A percentile compares a stretch with the other conserved stretches of the same genome.
Conservation (phyloP, 2,888 invertebrate genomes). For the Pollenia amentaria region DNA sequence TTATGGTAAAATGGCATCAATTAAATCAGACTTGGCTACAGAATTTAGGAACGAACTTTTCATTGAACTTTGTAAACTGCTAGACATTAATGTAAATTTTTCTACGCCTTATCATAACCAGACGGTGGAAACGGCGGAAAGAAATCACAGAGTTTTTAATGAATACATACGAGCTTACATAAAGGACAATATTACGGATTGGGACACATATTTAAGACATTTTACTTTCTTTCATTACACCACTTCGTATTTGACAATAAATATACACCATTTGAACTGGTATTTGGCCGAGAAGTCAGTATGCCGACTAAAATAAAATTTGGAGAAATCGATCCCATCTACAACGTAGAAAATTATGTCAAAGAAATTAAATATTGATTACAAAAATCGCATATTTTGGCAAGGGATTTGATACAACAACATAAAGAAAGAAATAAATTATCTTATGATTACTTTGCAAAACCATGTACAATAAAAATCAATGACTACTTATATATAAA, state of each 20-base stretch:
- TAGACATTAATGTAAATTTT: too few relatives aligned
- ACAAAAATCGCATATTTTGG: constrained; percentile 13
- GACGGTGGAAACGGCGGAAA: too few relatives aligned
- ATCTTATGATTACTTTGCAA: constrained; percentile 21
- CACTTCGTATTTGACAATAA: constrained; percentile 24
- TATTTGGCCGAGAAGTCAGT: constrained; percentile 8
- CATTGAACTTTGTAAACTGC: constrained; percentile 10
- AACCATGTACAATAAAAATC: neutral
- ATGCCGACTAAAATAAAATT: constrained; percentile 1
- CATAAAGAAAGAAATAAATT: constrained; percentile 26
- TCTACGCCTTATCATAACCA: too few relatives aligned
- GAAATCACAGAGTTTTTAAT: too few relatives aligned
- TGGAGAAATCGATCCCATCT: constrained; percentile 1
- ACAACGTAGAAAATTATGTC: constrained; percentile 22
- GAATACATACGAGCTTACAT: too few relatives aligned
- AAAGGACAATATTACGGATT: constrained; percentile 8
- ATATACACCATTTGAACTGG: constrained; percentile 11
- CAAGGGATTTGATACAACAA: constrained; percentile 5
- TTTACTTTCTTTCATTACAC: constrained; percentile 37
- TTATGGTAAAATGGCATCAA: too few relatives aligned
- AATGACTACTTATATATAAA: neutral
- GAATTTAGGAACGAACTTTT: constrained; percentile 40
- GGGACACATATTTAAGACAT: constrained; percentile 28
- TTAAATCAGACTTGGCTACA: too few relatives aligned
- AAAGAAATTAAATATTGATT: constrained; percentile 20